These are phyloP conservation scores for Campopleginae sp. DNA, from an alignment of 2,888 invertebrate genomes.

Conservation along the genomic window DNA sequence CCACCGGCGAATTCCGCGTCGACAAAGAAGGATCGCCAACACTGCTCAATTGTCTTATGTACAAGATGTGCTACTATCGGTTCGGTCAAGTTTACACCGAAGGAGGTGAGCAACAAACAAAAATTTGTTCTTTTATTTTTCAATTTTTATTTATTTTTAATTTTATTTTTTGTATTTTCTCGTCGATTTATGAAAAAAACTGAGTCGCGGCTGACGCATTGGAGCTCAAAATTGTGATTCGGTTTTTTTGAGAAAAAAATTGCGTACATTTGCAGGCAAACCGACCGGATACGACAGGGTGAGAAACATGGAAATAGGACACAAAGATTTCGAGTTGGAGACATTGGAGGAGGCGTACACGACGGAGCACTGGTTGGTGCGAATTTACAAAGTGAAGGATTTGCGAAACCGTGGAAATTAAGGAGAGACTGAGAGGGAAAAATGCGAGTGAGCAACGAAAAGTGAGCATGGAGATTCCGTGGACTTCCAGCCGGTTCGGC, in stretches of 20 bases:
- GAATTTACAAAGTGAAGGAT: slow-evolving; percentile 99
- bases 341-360: slow-evolving; percentile 99
- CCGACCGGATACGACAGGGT: slow-evolving; percentile 98
- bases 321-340: slow-evolving; percentile 98
- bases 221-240: neutral
- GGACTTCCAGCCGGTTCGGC: slow-evolving; percentile 50
- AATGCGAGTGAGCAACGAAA: neutral
- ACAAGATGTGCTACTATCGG: slow-evolving; percentile 99
- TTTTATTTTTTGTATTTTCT: too few relatives aligned
- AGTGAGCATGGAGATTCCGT: slow-evolving; percentile 24
- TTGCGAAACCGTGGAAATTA: slow-evolving; percentile 94
- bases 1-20: slow-evolving; percentile 97
- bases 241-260: slow-evolving; percentile 10
- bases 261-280: slow-evolving; percentile 87
- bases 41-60: slow-evolving; percentile 98
- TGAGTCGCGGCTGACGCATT: too few relatives aligned
- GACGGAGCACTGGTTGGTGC: slow-evolving; percentile 99
- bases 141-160: too few relatives aligned
- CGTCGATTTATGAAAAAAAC: too few relatives aligned
- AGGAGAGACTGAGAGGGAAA: slow-evolving; percentile 69
- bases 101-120: slow-evolving; percentile 86
- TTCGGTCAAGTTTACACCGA: slow-evolving; percentile 99
- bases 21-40: slow-evolving; percentile 97
- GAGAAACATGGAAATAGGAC: slow-evolving; percentile 98
- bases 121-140: neutral